Conservation (phyloP, 2,888 invertebrate species). For the Aricia artaxerxes region DNA sequence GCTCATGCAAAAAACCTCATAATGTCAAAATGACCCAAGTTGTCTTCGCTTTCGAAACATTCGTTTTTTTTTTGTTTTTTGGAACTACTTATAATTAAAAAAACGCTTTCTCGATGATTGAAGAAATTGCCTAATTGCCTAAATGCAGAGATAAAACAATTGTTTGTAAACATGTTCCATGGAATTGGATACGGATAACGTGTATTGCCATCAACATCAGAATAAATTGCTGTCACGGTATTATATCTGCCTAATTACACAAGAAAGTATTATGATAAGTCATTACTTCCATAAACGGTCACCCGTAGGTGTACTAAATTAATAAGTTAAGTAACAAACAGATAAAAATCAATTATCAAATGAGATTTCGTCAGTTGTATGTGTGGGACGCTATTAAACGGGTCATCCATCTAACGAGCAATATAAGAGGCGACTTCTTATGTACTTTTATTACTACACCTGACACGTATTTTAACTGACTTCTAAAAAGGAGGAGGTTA, state of each 20-base stretch:
- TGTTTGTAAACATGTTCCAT: background rate
- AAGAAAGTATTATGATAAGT: background rate
- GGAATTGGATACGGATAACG: background rate
- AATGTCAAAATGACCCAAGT: too few species aligned
- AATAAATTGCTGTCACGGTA: background rate
- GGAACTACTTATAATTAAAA: too few species aligned
- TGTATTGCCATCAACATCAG: background rate
- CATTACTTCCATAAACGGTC: background rate
- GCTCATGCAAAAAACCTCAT: too few species aligned
- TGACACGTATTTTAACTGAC: background rate
- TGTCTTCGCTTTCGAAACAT: too few species aligned
- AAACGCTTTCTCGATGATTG: too few species aligned
- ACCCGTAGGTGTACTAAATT: constrained; percentile 11
- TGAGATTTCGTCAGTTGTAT: constrained; percentile 2
- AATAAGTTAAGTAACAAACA: constrained; percentile 10
- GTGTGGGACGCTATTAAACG: background rate
- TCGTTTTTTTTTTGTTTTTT: too few species aligned
- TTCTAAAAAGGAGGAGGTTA: too few species aligned
- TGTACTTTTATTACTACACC: background rate
- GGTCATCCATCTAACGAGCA: background rate
- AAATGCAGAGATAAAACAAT: background rate
- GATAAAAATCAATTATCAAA: constrained; percentile 9
- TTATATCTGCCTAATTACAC: constrained; percentile 5
- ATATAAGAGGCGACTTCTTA: constrained; percentile 4
- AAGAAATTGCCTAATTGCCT: background rate